Base-by-base conservation (phyloP, 1,140 invertebrate genomes). In the Palaemon carinicauda region DNA sequence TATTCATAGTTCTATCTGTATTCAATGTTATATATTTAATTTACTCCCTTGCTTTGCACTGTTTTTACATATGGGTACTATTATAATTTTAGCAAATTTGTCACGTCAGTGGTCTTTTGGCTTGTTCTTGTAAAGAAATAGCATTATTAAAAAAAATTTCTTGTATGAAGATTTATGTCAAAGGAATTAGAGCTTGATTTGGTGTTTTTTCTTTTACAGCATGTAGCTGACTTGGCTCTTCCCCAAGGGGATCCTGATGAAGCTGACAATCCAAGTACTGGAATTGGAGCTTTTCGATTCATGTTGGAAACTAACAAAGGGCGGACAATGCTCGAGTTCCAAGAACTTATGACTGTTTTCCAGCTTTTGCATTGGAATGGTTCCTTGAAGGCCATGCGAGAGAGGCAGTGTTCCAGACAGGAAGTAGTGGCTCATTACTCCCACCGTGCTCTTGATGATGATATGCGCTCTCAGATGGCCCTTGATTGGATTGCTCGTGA, bases 331-430 rank as follows among this genome's bases (percentile, higher is more conserved):
- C 93, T 98, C 56, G 97, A 98, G 91, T 98, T 98, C 92, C 97
- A 98, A 92, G 97, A 98, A 92, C 92, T 98, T 88, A 98, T 98
- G 97, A 98, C 97, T 1, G 97, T 98, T 4, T 98, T 98, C 92
- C 97, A 98, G 92, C 93, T 98, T 69, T 93, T 98, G 1, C 97
- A 98, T 91, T 98, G 97, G 97, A 98, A 98, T 91, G 97, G 97
- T 1, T 97, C 96, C 82, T 91, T 98, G 84, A 97, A 97, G 91
- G 90, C 90, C 41, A 90, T 90, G 90, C 95, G 90, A 94, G 97
- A 98, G 91, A 93, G 97, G 10, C 97, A 98, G 90, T 98, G 97
- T 91, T 98, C 97, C n/a, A 93, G 97, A 88, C 91, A 92, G 86
- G 91, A 91, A 87, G 97, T 98, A 1, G 96, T 98, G n/a, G 96